Percentiles rank a stretch among this genome's conserved stretches.
Conservation (phyloP, 92 coral and sea anemone genomes). For the Virgularia gustaviana region DNA sequence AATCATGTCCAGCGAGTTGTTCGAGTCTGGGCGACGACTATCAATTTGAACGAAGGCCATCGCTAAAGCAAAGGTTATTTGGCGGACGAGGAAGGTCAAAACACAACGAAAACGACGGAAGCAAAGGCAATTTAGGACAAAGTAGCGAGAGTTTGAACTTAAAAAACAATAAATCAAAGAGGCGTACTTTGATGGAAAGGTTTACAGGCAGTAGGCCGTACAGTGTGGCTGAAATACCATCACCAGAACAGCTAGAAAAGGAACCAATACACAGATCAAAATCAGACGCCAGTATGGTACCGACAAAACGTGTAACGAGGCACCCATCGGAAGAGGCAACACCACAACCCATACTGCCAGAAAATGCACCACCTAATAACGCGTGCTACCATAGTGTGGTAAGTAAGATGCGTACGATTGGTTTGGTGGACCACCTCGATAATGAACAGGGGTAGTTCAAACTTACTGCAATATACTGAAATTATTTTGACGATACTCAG, state of each 20-base stretch:
- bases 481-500: too few species aligned
- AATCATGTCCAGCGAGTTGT: neutral
- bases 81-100: conserved; percentile 16
- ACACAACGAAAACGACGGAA: neutral
- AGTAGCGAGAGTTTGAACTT: neutral
- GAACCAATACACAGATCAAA: neutral
- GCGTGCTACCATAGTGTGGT: conserved; percentile 25
- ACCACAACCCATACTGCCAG: neutral
- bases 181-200: conserved; percentile 10
- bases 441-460: too few species aligned
- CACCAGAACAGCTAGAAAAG: neutral
- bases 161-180: neutral
- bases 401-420: too few species aligned
- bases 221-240: conserved; percentile 9
- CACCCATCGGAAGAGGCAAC: neutral
- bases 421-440: too few species aligned
- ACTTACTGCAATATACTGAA: too few species aligned
- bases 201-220: conserved; percentile 18
- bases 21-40: conserved; percentile 10
- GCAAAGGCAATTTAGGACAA: neutral
- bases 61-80: conserved; percentile 14
- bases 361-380: neutral
- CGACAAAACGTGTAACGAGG: conserved; percentile 1
- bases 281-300: conserved; percentile 4
- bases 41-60: conserved; percentile 15